A percentile compares a stretch with the other conserved stretches of the same genome.
Evolutionary conservation across 2,888 invertebrate genomes (phyloP).

Genomic region (Osedax fenrisi): DNA sequence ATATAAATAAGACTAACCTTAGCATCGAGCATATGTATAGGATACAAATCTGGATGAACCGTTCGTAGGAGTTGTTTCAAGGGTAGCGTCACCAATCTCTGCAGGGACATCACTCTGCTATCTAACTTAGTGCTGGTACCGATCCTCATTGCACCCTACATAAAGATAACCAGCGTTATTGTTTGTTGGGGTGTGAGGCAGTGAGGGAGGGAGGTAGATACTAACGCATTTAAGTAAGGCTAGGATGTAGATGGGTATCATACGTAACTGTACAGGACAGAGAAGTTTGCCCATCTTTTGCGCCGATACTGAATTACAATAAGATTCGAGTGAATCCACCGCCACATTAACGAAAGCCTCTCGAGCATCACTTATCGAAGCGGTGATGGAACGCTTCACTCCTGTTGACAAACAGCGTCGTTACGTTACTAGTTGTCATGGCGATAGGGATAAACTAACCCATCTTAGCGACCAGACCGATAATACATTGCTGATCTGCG

Average conservation of each 20-base stretch:
- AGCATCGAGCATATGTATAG: constrained; percentile 64
- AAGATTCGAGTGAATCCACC: constrained; percentile 72
- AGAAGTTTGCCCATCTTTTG: constrained; percentile 58
- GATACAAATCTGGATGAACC: constrained; percentile 82
- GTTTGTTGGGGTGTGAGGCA: constrained; percentile 63
- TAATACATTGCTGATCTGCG: constrained; percentile 84
- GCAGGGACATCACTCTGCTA: constrained; percentile 83
- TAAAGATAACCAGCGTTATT: constrained; percentile 27
- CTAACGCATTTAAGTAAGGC: constrained; percentile 74
- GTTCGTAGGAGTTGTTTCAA: constrained; percentile 66
- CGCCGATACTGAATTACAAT: constrained; percentile 56
- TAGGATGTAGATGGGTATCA: constrained; percentile 76
- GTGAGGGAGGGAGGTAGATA: constrained; percentile 71
- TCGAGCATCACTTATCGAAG: constrained; percentile 77
- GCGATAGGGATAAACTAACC: constrained; percentile 54
- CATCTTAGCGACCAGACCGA: constrained; percentile 87
- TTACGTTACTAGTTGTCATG: no score
- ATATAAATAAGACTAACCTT: no score
- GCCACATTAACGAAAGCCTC: constrained; percentile 92
- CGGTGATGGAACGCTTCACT: constrained; percentile 74
- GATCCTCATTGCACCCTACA: constrained; percentile 72
- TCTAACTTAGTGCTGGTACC: constrained; percentile 78
- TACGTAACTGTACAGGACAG: constrained; percentile 65
- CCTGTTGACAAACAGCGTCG: no score
- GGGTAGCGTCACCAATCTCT: constrained; percentile 78